phyloP scores from a whole-genome alignment of 1,140 invertebrate species.

The Meteorus sp. region DNA sequence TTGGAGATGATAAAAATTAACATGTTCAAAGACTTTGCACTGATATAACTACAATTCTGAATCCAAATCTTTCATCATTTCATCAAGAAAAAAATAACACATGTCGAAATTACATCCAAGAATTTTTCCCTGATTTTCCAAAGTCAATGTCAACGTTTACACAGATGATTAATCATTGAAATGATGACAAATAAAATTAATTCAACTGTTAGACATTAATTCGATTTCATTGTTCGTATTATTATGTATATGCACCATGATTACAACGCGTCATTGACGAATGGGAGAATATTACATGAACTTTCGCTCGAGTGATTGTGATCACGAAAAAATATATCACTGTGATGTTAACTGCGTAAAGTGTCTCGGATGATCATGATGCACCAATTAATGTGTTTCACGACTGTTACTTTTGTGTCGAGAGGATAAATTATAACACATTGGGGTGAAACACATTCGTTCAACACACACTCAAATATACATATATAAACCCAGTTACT shows the following conservation, averaged over 20 bases:
- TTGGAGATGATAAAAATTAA: too few species aligned
- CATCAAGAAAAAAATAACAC: too few species aligned
- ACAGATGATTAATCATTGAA: neutral
- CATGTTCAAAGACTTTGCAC: too few species aligned
- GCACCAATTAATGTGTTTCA: slow-evolving; percentile 25
- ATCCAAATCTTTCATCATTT: too few species aligned
- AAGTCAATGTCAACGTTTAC: too few species aligned
- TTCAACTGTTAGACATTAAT: too few species aligned
- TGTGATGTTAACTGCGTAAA: too few species aligned
- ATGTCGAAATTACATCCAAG: too few species aligned
- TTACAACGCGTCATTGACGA: slow-evolving; percentile 11
- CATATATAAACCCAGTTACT: neutral
- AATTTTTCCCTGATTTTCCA: too few species aligned
- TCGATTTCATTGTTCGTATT: too few species aligned
- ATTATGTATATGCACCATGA: slow-evolving; percentile 2
- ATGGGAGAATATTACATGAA: slow-evolving; percentile 16
- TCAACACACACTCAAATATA: neutral
- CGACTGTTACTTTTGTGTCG: slow-evolving; percentile 17
- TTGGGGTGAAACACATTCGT: slow-evolving; percentile 1
- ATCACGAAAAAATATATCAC: too few species aligned
- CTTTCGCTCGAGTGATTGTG: slow-evolving; percentile 10
- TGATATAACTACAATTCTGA: too few species aligned
- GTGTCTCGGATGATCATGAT: slow-evolving; percentile 19
- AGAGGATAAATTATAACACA: slow-evolving; percentile 20
- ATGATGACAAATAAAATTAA: neutral